Conservation (phyloP, 2,797 vertebrate genomes). For the Yasuhikotakia modesta region DNA sequence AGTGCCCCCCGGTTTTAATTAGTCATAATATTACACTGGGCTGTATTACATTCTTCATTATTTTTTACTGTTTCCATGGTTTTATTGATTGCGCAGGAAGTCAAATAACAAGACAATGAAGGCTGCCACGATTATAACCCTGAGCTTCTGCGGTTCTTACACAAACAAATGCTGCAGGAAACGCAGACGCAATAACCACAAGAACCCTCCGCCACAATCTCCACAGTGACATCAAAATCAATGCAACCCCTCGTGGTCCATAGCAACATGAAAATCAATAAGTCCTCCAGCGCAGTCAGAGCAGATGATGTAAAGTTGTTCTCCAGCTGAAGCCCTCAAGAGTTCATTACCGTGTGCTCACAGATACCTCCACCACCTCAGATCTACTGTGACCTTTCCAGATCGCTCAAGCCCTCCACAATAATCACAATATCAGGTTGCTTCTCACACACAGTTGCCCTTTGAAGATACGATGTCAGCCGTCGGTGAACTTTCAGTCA, state of each 20-base stretch:
- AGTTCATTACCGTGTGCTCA: conserved; percentile 49
- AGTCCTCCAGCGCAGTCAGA: neutral
- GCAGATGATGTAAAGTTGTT: conserved; percentile 14
- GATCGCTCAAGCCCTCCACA: conserved; percentile 51
- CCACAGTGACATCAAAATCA: conserved; percentile 31
- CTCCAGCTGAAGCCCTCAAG: conserved; percentile 23
- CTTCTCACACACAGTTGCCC: conserved; percentile 19
- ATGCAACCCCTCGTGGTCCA: conserved; percentile 23
- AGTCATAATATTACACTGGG: neutral
- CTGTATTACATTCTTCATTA: conserved; percentile 10
- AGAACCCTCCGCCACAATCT: conserved; percentile 10
- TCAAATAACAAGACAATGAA: conserved; percentile 26
- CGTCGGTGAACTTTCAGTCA: conserved; percentile 20
- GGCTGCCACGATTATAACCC: conserved; percentile 7
- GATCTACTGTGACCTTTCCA: conserved; percentile 32
- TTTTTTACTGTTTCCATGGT: conserved; percentile 1
- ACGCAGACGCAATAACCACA: conserved; percentile 24
- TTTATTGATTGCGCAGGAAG: conserved; percentile 11
- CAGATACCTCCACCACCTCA: conserved; percentile 48
- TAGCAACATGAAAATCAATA: conserved; percentile 33
- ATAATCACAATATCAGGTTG: conserved; percentile 48
- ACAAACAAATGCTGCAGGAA: conserved; percentile 10
- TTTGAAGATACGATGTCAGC: conserved; percentile 31
- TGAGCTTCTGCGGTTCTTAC: conserved; percentile 14
- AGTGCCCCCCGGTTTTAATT: neutral